Evolutionary conservation across 2,797 vertebrate species (phyloP), one percentile per base, ranked within the genome.

Genomic region (Triplophysa bombifrons): DNA sequence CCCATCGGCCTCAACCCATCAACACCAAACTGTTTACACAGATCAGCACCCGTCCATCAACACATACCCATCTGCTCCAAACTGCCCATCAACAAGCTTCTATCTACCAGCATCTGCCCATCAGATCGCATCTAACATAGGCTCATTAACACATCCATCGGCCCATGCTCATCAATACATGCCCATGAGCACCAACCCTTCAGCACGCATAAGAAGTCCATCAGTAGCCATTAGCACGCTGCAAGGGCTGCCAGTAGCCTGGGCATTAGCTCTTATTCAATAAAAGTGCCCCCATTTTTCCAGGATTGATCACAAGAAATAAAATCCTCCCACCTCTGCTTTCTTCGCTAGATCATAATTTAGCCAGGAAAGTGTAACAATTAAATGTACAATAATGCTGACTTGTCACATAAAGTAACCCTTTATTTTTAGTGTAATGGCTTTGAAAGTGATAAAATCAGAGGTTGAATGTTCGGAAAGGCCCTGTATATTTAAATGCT

Each of bases 261-360:
- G 88, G 85, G 84, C 12, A 70, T 85, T 89, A 88, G 91, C 83
- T 85, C 76, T 73, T 88, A 90, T 91, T 90, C 88, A 90, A 90
- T 92, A 87, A 88, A 90, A 84, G 81, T 84, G 85, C 83, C 86
- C 73, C 84, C 76, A 80, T 84, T 89, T 85, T 76, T 51, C 82
- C 48, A 81, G 65, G 83, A 80, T 85, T 81, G 86, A 88, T 71
- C 3, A 51, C n/a, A 74, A 82, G 85, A 85, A 85, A 83, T 72
- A 85, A 89, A 84, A 90, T 82, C 56, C 25, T 60, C 87, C 56
- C 67, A 66, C 82, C 25, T 63, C 60, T 34, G 8, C 6, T 14
- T 80, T 80, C 80, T 84, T 84, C 87, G 80, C 81, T 86, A 70
- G 79, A 80, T 66, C 86, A 50, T 86, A 84, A 86, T 90, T 92